These are phyloP conservation scores for Manis javanica DNA, from an alignment of 2,797 vertebrate species.

Conservation along the genomic window DNA sequence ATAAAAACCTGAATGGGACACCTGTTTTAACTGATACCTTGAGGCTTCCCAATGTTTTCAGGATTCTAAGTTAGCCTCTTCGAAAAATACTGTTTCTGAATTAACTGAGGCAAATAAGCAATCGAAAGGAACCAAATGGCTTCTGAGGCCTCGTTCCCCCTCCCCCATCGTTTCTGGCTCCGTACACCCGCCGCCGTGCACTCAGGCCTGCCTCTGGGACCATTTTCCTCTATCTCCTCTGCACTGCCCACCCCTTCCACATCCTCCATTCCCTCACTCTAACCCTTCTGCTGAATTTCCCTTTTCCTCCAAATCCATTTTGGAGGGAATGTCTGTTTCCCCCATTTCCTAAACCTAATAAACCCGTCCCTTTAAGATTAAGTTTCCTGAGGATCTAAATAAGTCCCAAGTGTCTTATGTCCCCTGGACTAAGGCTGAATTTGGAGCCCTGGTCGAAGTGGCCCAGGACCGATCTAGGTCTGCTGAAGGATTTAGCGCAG, in stretches of 20 bases:
- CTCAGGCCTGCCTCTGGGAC: background rate
- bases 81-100: background rate
- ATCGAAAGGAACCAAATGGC: background rate
- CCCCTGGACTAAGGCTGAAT: background rate
- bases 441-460: background rate
- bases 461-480: background rate
- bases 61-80: background rate
- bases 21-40: background rate
- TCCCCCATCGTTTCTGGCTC: too few relatives aligned
- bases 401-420: background rate
- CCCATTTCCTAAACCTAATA: background rate
- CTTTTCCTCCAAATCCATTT: background rate
- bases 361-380: background rate
- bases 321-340: too few relatives aligned
- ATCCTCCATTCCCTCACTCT: background rate
- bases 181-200: too few relatives aligned
- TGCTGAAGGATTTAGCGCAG: background rate
- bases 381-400: too few relatives aligned
- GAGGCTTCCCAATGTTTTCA: background rate
- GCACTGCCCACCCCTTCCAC: too few relatives aligned
- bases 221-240: background rate
- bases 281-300: too few relatives aligned
- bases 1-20: background rate
- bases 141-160: background rate
- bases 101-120: background rate